phyloP scores from a whole-genome alignment of 2,113 vertebrate species.

The Propithecus coquereli region DNA sequence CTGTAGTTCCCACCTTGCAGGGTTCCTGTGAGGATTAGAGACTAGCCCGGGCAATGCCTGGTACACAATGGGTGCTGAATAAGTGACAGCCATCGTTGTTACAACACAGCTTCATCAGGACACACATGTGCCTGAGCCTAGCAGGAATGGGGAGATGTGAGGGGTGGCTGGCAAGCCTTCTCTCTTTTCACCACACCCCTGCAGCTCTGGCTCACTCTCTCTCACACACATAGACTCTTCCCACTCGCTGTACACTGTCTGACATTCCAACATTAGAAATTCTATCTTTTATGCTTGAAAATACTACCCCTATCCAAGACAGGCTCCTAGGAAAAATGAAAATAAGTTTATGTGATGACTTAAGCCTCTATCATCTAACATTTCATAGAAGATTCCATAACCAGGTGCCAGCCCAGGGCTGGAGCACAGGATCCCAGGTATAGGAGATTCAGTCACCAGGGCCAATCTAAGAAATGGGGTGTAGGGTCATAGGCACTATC shows the following conservation, averaged over 20 bases:
- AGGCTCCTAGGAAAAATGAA: background rate
- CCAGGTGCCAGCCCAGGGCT: background rate
- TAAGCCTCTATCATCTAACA: background rate
- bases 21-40: background rate
- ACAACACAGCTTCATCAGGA: background rate
- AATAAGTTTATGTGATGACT: background rate
- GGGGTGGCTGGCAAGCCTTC: background rate
- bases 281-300: background rate
- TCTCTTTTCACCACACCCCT: background rate
- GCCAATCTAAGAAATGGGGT: background rate
- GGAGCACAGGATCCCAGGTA: background rate
- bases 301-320: background rate
- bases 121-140: background rate
- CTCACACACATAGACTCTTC: no score
- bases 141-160: background rate
- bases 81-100: background rate
- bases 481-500: background rate
- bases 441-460: background rate
- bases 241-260: background rate
- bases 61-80: background rate
- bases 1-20: background rate
- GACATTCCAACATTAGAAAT: background rate
- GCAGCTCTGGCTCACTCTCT: background rate
- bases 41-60: background rate
- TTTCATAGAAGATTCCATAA: background rate